Percentiles rank a stretch among this genome's conserved stretches.
These are phyloP conservation scores for Rhineura floridana DNA, from an alignment of 2,113 vertebrate genomes.

Conservation along the genomic window DNA sequence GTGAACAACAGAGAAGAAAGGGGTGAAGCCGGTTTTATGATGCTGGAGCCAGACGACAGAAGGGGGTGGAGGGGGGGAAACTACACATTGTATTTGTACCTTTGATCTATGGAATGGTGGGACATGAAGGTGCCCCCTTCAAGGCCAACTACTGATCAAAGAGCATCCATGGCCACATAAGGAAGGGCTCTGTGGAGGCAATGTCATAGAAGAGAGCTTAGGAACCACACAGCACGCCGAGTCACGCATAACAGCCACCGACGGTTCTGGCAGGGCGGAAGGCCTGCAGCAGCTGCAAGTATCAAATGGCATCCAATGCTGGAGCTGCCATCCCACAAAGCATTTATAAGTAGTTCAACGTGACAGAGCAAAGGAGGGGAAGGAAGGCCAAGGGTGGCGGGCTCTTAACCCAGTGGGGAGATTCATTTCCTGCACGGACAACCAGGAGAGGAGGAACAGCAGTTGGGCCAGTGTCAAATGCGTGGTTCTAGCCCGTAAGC, in stretches of 20 bases:
- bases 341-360: not conserved
- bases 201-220: conserved; percentile 27
- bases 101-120: conserved; percentile 27
- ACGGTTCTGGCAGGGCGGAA: not conserved
- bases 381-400: not conserved
- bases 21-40: conserved; percentile 12
- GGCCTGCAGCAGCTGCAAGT: not conserved
- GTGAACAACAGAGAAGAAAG: not conserved
- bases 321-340: not conserved
- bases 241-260: not conserved
- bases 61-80: conserved; percentile 1
- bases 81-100: conserved; percentile 18
- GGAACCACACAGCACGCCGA: fast-evolving
- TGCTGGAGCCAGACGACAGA: conserved; percentile 28
- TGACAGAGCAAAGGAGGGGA: not conserved
- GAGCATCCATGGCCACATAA: conserved; percentile 16
- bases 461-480: not conserved
- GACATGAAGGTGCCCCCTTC: conserved; percentile 28
- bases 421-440: not conserved
- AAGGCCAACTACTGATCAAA: conserved; percentile 36
- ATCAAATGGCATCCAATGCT: too few species aligned
- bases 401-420: not conserved
- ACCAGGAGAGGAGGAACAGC: not conserved
- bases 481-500: not conserved
- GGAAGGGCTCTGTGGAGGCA: conserved; percentile 3